Conservation (phyloP, 2,113 vertebrate species). For the Erythrocebus patas region DNA sequence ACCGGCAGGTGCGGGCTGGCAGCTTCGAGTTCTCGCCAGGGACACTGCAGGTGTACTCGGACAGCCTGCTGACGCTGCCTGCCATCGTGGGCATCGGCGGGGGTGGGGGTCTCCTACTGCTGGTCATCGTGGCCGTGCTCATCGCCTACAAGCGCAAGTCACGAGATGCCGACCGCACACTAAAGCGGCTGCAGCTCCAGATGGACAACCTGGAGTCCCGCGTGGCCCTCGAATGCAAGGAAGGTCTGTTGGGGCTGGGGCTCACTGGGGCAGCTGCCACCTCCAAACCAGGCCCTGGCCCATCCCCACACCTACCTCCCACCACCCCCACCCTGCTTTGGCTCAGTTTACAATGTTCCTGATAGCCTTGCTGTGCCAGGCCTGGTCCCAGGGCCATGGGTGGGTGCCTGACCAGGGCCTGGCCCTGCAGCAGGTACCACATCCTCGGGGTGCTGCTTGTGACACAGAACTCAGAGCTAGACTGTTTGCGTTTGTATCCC, state of each 20-base stretch:
- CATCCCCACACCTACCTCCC: too few species aligned
- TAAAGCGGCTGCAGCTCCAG: constrained; percentile 96
- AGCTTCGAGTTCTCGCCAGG: constrained; percentile 95
- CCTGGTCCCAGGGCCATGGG: neutral
- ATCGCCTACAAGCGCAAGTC: constrained; percentile 99
- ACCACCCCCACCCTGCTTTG: rapidly evolving
- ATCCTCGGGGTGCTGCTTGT: too few species aligned
- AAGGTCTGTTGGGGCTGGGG: constrained; percentile 84
- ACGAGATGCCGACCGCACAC: constrained; percentile 94
- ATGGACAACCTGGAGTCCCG: constrained; percentile 99
- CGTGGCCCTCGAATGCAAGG: constrained; percentile 98
- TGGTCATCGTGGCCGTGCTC: constrained; percentile 96
- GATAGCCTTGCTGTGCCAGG: rapidly evolving
- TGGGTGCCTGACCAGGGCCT: neutral
- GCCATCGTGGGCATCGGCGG: constrained; percentile 96
- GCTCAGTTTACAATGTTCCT: rapidly evolving
- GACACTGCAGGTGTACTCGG: constrained; percentile 95
- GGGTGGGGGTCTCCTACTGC: constrained; percentile 92
- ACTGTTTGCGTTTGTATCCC: rapidly evolving
- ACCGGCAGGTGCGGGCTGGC: constrained; percentile 91
- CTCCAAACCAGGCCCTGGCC: neutral
- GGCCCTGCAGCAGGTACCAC: too few species aligned
- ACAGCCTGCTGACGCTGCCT: constrained; percentile 95
- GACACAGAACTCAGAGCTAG: neutral
- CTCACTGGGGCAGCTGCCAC: too few species aligned